A percentile compares a stretch with the other conserved stretches of the same genome.
These are phyloP conservation scores for Hemibagrus guttatus DNA, from an alignment of 2,797 vertebrate species.

Conservation along the genomic window DNA sequence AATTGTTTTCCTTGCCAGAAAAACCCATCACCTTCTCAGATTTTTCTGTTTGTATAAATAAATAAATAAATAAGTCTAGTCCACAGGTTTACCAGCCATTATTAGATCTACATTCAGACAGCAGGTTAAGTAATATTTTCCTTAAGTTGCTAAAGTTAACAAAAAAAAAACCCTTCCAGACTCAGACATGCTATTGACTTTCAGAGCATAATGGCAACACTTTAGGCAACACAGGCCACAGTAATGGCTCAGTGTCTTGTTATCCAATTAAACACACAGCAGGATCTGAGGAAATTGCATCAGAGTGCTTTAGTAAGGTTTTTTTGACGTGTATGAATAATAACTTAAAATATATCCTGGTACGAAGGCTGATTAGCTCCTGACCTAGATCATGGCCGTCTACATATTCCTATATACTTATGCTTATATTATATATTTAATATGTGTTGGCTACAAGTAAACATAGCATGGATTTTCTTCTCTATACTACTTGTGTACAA, in stretches of 20 bases:
- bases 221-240: constrained; percentile 44
- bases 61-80: background rate
- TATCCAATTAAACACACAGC: constrained; percentile 48
- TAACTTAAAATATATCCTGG: constrained; percentile 39
- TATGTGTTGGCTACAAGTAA: constrained; percentile 3
- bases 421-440: constrained; percentile 17
- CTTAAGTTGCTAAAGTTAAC: constrained; percentile 52
- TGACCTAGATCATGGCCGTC: constrained; percentile 28
- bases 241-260: constrained; percentile 50
- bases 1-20: constrained; percentile 29
- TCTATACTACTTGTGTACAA: background rate
- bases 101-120: constrained; percentile 41
- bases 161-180: constrained; percentile 33
- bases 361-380: constrained; percentile 38
- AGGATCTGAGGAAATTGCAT: constrained; percentile 47
- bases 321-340: constrained; percentile 36
- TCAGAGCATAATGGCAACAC: constrained; percentile 42
- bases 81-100: constrained; percentile 1
- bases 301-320: constrained; percentile 39
- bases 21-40: too few relatives aligned
- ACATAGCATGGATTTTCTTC: background rate
- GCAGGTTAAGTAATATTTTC: constrained; percentile 42
- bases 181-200: constrained; percentile 54
- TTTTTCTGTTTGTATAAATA: background rate
- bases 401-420: background rate